These are phyloP conservation scores for Sisyra terminalis DNA, from an alignment of 2,888 invertebrate genomes.

Conservation along the genomic window DNA sequence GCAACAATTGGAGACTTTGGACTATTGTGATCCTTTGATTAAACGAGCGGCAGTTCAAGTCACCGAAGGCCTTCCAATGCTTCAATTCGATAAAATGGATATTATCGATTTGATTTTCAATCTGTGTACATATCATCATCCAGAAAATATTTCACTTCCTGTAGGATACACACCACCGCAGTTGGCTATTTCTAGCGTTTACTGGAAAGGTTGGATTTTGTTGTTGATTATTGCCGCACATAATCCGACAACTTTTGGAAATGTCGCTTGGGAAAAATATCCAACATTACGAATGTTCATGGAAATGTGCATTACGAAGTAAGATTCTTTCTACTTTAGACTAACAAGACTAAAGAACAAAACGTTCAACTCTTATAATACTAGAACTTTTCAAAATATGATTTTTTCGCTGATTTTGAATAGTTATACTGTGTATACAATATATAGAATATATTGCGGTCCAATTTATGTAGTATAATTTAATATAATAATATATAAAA, in stretches of 20 bases:
- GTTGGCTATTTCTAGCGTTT: slow-evolving; percentile 77
- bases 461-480: too few species aligned
- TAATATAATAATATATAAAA: too few species aligned
- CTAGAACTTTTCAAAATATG: too few species aligned
- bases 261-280: slow-evolving; percentile 75
- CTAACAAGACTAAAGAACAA: too few species aligned
- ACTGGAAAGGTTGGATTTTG: slow-evolving; percentile 90
- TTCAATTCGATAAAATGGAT: slow-evolving; percentile 64
- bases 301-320: slow-evolving; percentile 95
- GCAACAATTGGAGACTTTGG: slow-evolving; percentile 66
- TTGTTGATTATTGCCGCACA: slow-evolving; percentile 80
- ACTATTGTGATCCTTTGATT: slow-evolving; percentile 71
- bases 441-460: too few species aligned
- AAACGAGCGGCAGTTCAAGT: slow-evolving; percentile 69
- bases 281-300: slow-evolving; percentile 80
- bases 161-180: slow-evolving; percentile 71
- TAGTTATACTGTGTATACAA: too few species aligned
- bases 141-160: slow-evolving; percentile 81
- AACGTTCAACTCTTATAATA: too few species aligned
- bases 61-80: slow-evolving; percentile 49
- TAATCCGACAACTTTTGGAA: slow-evolving; percentile 78
- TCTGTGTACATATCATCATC: slow-evolving; percentile 79
- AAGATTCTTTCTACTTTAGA: too few species aligned
- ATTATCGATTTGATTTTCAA: slow-evolving; percentile 82
- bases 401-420: too few species aligned